These are phyloP conservation scores for Strigamia transsilvanica DNA, from an alignment of 2,888 invertebrate species.

Conservation along the genomic window DNA sequence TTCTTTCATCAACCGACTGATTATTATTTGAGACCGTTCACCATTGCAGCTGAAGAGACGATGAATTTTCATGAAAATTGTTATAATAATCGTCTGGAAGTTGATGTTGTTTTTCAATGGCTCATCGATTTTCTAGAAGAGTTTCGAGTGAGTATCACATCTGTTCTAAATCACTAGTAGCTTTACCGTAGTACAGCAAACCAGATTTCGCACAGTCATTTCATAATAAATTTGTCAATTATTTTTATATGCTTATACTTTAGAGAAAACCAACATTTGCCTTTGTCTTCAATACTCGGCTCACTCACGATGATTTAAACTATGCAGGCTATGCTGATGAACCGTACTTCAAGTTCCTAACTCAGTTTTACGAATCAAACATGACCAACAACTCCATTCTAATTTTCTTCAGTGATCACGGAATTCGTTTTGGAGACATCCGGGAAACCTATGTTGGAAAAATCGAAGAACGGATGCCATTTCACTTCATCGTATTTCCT, in stretches of 20 bases:
- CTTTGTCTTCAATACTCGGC: conserved; percentile 29
- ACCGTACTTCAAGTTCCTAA: conserved; percentile 66
- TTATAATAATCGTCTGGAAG: conserved; percentile 71
- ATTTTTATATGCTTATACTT: too few species aligned
- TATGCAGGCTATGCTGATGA: conserved; percentile 79
- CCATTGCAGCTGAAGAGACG: conserved; percentile 73
- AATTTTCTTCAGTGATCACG: conserved; percentile 63
- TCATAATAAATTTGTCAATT: too few species aligned
- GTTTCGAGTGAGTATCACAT: conserved; percentile 41
- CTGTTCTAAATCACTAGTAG: too few species aligned
- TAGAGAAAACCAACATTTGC: conserved; percentile 50
- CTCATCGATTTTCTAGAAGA: conserved; percentile 38
- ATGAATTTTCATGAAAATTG: conserved; percentile 75
- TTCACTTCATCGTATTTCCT: conserved; percentile 78
- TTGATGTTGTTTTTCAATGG: conserved; percentile 43
- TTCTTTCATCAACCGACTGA: conserved; percentile 80
- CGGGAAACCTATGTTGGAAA: conserved; percentile 68
- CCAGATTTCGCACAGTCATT: too few species aligned
- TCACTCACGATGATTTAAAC: conserved; percentile 75
- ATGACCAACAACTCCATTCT: conserved; percentile 58
- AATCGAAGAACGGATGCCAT: conserved; percentile 87
- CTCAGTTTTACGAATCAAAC: conserved; percentile 55
- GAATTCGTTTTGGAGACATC: conserved; percentile 63
- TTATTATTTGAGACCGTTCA: conserved; percentile 80
- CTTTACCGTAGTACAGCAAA: too few species aligned